Evolutionary conservation across 2,113 vertebrate species (phyloP), one percentile per base, ranked within the genome.

Genomic region (Nansenia antarctica): DNA sequence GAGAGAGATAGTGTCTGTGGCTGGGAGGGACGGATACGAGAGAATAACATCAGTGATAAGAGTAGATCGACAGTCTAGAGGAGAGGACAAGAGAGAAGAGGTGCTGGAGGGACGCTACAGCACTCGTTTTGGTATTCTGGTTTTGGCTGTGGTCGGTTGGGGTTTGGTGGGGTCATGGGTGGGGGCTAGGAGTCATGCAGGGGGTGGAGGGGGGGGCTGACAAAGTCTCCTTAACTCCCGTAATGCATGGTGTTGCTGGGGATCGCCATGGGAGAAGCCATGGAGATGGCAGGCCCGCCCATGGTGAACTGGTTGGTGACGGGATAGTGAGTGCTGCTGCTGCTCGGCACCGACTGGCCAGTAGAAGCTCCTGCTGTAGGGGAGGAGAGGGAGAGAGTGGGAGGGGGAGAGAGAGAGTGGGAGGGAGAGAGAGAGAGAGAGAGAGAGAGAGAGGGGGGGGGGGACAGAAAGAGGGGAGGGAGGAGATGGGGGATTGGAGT

Each of bases 201-300:
- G 78, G 76, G 54, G 54, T 1, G 66, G 27, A 27, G 67, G 74
- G n/a, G 67, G 57, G 60, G n/a, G 76, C 65, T 64, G 20, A 31
- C 26, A 5, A 59, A 62, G 57, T 81, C 76, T 79, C 82, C 63
- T 81, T 96, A 97, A 92, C 94, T 97, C 76, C 96, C 95, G 35
- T 98, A 97, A 91, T 98, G 95, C 95, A 97, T 93, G 88, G 95
- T 96, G 93, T 95, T 96, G 93, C 93, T 96, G 60, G 95, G 95
- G 89, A 98, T 94, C 78, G 95, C 95, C 95, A 98, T 95, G 3
- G 96, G 96, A 0, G 96, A 98, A 20, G 95, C 96, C 96, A 98
- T 98, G 64, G 96, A 98, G 85, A 97, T 96, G 77, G 96, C 94
- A 0, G 96, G 94, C 5, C 95, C 96, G 1, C 95, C 95, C 94